Conservation (phyloP, 2,113 vertebrate species). For the Psilopogon haemacephalus region DNA sequence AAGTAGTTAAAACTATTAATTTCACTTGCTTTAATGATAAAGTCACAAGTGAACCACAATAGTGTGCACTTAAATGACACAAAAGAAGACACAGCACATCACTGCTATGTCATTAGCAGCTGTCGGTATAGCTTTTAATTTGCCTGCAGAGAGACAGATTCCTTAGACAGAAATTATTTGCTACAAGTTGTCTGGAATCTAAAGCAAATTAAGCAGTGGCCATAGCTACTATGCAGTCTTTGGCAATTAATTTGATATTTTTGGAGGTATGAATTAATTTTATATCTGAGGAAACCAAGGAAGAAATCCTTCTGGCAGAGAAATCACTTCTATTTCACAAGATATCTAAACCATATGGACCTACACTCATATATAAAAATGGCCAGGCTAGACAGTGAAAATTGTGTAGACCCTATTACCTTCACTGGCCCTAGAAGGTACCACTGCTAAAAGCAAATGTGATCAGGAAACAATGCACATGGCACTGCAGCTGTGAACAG, state of each 20-base stretch:
- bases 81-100: not conserved
- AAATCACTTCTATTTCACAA: not conserved
- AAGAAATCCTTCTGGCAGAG: not conserved
- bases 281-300: not conserved
- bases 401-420: not conserved
- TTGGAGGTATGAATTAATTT: constrained; percentile 25
- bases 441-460: not conserved
- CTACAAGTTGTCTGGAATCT: constrained; percentile 16
- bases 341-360: not conserved
- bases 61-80: not conserved
- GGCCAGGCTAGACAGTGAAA: not conserved
- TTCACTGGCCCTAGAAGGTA: not conserved
- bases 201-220: constrained; percentile 32
- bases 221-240: not conserved
- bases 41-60: not conserved
- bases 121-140: not conserved
- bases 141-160: constrained; percentile 14
- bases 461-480: not conserved
- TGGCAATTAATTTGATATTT: constrained; percentile 31
- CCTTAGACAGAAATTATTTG: constrained; percentile 41
- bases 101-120: constrained; percentile 13
- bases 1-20: not conserved
- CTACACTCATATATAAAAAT: not conserved
- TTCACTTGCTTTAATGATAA: not conserved
- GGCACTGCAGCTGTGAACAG: not conserved